Base-by-base conservation (phyloP, 2,797 vertebrate genomes). In the Coendou prehensilis region DNA sequence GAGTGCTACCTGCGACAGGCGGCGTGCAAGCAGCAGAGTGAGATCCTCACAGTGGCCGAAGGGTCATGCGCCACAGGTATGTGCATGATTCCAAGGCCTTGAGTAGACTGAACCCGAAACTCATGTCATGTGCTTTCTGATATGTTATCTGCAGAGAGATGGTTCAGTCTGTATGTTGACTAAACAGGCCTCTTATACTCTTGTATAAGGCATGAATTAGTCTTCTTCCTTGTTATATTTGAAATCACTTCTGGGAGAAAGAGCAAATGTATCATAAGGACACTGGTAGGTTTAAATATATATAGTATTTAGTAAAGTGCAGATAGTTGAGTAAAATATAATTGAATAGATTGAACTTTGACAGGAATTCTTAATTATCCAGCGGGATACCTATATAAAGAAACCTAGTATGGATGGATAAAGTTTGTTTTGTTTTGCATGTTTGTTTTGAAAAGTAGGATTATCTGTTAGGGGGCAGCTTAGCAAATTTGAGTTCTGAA, bases 11-110 rank as follows among this genome's bases (percentile, higher is more conserved):
- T 99, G 98, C 99, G 99, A 76, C 99, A 99, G 94, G 99, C 99
- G 30, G 99, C 99, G 90, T 99, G 99, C 99, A 99, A 99, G 97
- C 99, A 99, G 98, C 99, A 99, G 98, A 99, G 99, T 0, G 99
- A 99, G 98, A 99, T 99, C n/a, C 99, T 99, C 78, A 99, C 99
- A 88, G 98, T 99, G 96, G 99, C 99, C 1, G 99, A 99, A 97
- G 99, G 99, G 45, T 99, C 99, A 0, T 99, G 99, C 98, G 99
- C 99, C 23, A 99, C 99, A 20, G 99, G 99, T 99, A 99, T 0
- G 99, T 99, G 69, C 18, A 14, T 41, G 13, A 10, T 2, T 5
- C 28, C 18, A 3, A 15, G 94, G 67, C 23, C 8, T 17, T 33
- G 33, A 90, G 59, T 4, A 9, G 67, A 89, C 52, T 6, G 54